Base-by-base conservation (phyloP, 2,797 vertebrate genomes). In the Spea hammondii region DNA sequence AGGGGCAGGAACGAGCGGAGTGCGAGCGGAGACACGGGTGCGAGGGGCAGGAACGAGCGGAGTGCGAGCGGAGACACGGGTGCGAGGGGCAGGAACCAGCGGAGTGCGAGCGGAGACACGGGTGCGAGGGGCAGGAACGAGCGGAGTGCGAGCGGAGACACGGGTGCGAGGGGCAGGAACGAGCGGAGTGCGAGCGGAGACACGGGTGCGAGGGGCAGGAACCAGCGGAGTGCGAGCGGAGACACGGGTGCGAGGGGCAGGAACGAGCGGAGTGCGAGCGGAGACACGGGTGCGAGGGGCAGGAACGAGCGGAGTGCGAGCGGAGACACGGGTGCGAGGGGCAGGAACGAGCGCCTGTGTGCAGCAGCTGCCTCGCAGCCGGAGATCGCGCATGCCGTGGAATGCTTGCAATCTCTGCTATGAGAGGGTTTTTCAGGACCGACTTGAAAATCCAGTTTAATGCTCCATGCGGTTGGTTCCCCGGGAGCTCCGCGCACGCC, bases 391-490 rank as follows among this genome's bases (percentile, higher is more conserved):
- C 83, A 84, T 81, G 48, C 85, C 86, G 84, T 88, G 86, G 88
- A 92, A 90, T 87, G 86, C 89, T 89, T 79, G 86, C 85, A 87
- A 90, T 89, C 85, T 88, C 65, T 54, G 89, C 86, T 89, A 92
- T 90, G 86, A 88, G 89, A 90, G 87, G 89, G 85, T 89, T 86
- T 89, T 88, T 89, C 91, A 90, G 83, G 89, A 87, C 86, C 70
- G 86, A 92, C 92, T 85, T 89, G 92, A 92, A 93, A 92, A 92
- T 93, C 92, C 85, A 88, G 92, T 91, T 85, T 80, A 88, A 85
- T 88, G 85, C 84, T 72, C 74, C 51, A 76, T 60, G 73, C 83
- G 83, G 86, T 86, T 84, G 83, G 86, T 86, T 84, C 75, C 84
- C 89, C 86, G 86, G 86, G 84, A 88, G 89, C 84, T 89, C 88